Percentiles rank a stretch among this genome's conserved stretches.
Conservation (phyloP, 2,797 vertebrate species). For the Podarcis siculus region DNA sequence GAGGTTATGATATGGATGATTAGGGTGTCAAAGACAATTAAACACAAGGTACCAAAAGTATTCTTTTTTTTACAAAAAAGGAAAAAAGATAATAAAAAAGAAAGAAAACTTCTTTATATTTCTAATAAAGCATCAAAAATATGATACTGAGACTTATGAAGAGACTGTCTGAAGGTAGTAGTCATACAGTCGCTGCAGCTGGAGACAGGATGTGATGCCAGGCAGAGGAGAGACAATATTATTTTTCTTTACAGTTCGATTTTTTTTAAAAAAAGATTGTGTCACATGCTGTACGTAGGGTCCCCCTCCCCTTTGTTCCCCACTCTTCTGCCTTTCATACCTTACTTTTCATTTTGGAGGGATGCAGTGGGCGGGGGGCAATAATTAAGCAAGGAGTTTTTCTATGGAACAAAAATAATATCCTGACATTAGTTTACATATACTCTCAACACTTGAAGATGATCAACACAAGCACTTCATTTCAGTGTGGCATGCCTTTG, state of each 20-base stretch:
- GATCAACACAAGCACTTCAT: not conserved
- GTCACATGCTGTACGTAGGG: constrained; percentile 24
- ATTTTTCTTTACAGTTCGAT: not conserved
- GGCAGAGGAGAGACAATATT: not conserved
- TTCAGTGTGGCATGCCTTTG: constrained; percentile 30
- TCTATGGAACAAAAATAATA: not conserved
- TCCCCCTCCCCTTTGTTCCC: not conserved
- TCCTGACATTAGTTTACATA: not conserved
- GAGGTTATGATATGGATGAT: constrained; percentile 32
- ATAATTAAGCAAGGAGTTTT: not conserved
- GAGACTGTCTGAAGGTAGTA: too few relatives aligned
- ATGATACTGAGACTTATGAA: not conserved
- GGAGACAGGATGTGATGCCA: not conserved
- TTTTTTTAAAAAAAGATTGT: not conserved
- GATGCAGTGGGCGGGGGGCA: not conserved
- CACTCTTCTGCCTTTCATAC: constrained; percentile 5
- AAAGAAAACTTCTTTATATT: constrained; percentile 59
- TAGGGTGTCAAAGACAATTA: constrained; percentile 45
- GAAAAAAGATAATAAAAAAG: constrained; percentile 48
- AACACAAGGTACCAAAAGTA: constrained; percentile 70
- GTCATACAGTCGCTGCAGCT: too few relatives aligned
- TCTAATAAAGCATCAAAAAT: constrained; percentile 66
- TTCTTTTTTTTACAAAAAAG: constrained; percentile 12
- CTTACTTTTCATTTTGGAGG: constrained; percentile 20
- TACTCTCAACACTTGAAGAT: not conserved